Evolutionary conservation across 2,113 vertebrate genomes (phyloP), one percentile per base, ranked within the genome.

Genomic region (Origma solitaria): DNA sequence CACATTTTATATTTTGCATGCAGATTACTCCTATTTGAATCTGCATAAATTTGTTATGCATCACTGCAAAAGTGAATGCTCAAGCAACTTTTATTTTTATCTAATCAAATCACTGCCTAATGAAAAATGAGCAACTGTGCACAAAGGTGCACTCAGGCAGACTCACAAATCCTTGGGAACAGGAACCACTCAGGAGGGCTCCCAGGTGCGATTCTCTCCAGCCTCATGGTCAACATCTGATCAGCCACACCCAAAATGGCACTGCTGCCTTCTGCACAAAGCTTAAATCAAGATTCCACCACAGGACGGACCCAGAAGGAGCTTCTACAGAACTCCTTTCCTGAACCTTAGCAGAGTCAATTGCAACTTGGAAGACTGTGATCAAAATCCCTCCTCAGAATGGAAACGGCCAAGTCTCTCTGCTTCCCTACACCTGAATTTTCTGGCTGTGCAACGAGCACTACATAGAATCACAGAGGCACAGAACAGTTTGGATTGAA

Each of bases 81-180:
- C 96, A 97, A 97, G 97, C 97, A 98, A 98, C 97, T 98, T 98
- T 98, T 98, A 97, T 98, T 98, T 98, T 98, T 98, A 97, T 97
- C 97, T 98, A 97, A 98, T 98, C 98, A 98, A 98, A 98, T 97
- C 96, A 97, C 83, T 92, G 90, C 94, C 94, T 97, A 98, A 98
- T 97, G 96, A 97, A 97, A 98, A 97, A 93, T 9, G 78, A 97
- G 92, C 96, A 95, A 95, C 91, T 77, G 92, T 84, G 97, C 97
- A 97, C 90, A 97, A 94, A 96, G 95, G 94, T 84, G 68, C 86
- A 82, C 42, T 77, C 6, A 21, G 81, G 82, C 88, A 92, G 65
- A 62, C 94, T 94, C 69, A 50, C 38, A 10, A 88, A 96, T 35
- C 68, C 24, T 58, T 76, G 77, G 73, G 73, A 78, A 65, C 37